Conservation (phyloP, 2,797 vertebrate genomes). For the Naso thynnoides region DNA sequence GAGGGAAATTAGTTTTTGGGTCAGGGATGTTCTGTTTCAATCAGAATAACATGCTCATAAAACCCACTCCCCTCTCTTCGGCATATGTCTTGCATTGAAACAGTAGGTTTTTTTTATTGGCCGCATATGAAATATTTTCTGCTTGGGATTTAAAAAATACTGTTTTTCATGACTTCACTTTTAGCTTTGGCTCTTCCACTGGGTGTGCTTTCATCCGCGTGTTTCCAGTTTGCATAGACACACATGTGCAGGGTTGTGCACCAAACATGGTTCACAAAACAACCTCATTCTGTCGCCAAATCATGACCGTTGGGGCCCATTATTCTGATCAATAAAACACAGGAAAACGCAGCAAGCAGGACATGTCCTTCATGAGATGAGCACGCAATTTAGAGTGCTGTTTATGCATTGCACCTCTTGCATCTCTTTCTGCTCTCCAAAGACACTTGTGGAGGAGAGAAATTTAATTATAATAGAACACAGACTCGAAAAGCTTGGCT, state of each 20-base stretch:
- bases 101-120: slow-evolving; percentile 43
- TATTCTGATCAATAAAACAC: slow-evolving; percentile 49
- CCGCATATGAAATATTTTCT: slow-evolving; percentile 53
- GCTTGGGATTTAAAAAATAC: slow-evolving; percentile 49
- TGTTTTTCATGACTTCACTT: slow-evolving; percentile 61
- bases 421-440: slow-evolving; percentile 46
- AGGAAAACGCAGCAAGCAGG: slow-evolving; percentile 27
- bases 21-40: slow-evolving; percentile 48
- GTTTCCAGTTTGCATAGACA: slow-evolving; percentile 67
- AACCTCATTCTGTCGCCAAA: slow-evolving; percentile 23
- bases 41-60: slow-evolving; percentile 52
- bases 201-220: slow-evolving; percentile 36
- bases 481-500: slow-evolving; percentile 67
- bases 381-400: slow-evolving; percentile 42
- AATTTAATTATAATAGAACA: slow-evolving; percentile 74
- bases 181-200: slow-evolving; percentile 49
- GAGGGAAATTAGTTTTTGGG: slow-evolving; percentile 50
- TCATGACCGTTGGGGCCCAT: slow-evolving; percentile 21
- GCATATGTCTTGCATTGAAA: slow-evolving; percentile 65
- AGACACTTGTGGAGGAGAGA: slow-evolving; percentile 63
- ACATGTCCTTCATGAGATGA: slow-evolving; percentile 29
- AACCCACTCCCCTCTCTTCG: slow-evolving; percentile 32
- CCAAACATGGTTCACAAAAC: slow-evolving; percentile 36
- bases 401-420: slow-evolving; percentile 44
- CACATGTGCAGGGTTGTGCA: slow-evolving; percentile 37